Evolutionary conservation across 1,140 invertebrate genomes (phyloP), one percentile per base, ranked within the genome.

Genomic region (Carcinoscorpius rotundicauda): DNA sequence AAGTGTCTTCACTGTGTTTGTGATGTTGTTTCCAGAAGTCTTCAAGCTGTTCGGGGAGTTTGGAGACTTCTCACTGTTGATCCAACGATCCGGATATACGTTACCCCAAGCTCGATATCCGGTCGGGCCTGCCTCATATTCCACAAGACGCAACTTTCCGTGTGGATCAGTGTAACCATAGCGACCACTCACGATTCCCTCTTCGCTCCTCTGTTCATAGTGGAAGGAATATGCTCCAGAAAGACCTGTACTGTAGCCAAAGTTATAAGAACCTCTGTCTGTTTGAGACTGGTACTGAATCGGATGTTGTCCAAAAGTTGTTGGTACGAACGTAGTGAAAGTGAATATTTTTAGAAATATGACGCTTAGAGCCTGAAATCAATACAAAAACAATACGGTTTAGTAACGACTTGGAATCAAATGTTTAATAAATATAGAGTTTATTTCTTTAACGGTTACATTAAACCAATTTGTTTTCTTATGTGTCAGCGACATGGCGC

Each of bases 141-240:
- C 88, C 75, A 92, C 91, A 73, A 92, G 87, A 65, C 89, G 76
- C 72, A 90, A 88, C 74, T 91, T 89, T 63, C 91, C 90, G 71
- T 91, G 87, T 3, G 89, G 88, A 74, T 92, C 90, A 11, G 92
- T 81, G 77, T 93, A 93, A 6, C 89, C 89, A 74, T 92, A 93
- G 75, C 91, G 91, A 4, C 90, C 90, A 63, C 88, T 80, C 0
- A 92, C 89, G 0, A 91, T 87, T 73, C 89, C 92, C 75, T 92
- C 88, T 0, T 86, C 88, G 29, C 88, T 88, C 65, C 88, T 76
- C 3, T 87, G 89, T 76, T 93, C 89, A 74, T 91, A 88, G 72
- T 92, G 92, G 81, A 92, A 91, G 11, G 86, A 88, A n/a, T 89
- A 89, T 73, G 70, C 64, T 6, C 69, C 69, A 11, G 60, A 65